Evolutionary conservation across 1,140 invertebrate species (phyloP).

Genomic region (Scylla paramamosain): DNA sequence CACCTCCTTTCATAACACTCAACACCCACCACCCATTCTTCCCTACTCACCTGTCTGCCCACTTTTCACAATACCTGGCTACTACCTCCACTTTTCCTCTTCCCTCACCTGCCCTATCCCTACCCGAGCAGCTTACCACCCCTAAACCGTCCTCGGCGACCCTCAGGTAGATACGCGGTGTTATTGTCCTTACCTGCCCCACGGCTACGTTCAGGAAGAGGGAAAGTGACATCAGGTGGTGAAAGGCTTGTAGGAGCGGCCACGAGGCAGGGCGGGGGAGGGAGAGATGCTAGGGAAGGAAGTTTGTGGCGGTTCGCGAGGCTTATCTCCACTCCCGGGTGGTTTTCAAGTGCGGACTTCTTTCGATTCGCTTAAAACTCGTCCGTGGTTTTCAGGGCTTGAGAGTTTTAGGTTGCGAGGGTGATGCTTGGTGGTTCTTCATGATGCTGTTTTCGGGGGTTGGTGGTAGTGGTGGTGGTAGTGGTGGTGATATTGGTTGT

Average conservation of each 20-base stretch:
- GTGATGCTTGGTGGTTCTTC: no score
- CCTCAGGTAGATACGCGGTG: background rate
- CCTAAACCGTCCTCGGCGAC: background rate
- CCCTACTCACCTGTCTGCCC: no score
- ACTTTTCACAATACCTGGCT: background rate
- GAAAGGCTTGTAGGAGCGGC: background rate
- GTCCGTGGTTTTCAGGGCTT: no score
- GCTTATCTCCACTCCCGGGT: background rate
- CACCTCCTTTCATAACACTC: no score
- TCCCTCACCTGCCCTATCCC: background rate
- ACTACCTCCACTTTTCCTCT: background rate
- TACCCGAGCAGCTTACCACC: background rate
- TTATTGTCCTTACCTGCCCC: background rate
- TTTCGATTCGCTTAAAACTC: no score
- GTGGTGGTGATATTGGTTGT: no score
- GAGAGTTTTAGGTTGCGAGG: no score
- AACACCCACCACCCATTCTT: no score
- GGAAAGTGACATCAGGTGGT: background rate
- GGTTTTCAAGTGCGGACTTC: no score
- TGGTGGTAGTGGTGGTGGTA: no score
- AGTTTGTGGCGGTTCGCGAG: background rate
- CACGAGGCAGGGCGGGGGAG: background rate
- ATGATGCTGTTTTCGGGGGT: no score
- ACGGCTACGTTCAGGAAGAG: background rate
- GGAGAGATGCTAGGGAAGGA: background rate